Evolutionary conservation across 2,888 invertebrate species (phyloP).

Genomic region (Athalia cordata): DNA sequence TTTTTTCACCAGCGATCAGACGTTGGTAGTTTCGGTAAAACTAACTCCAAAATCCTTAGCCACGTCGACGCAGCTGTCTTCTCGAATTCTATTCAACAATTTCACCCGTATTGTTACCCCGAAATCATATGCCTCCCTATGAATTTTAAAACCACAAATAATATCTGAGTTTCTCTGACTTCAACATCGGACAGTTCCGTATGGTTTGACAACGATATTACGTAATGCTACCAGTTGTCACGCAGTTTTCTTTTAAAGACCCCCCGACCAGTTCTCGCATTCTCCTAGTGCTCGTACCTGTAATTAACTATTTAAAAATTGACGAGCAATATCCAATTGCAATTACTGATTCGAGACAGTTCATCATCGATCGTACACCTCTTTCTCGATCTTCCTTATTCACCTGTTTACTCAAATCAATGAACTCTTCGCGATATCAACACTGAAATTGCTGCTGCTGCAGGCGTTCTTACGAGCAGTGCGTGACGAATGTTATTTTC

Average conservation of each 20-base stretch:
- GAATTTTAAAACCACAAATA: background rate
- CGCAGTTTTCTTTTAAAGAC: conserved; percentile 37
- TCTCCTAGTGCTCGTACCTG: conserved; percentile 5
- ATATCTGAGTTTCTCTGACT: background rate
- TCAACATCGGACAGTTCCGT: conserved; percentile 48
- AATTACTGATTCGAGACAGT: too few relatives aligned
- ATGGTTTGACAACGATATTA: conserved; percentile 68
- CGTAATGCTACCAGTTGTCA: conserved; percentile 61
- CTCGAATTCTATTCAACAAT: background rate
- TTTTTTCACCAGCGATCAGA: conserved; percentile 51
- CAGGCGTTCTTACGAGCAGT: too few relatives aligned
- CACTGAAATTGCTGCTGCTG: too few relatives aligned
- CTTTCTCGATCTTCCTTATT: too few relatives aligned
- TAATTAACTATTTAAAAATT: background rate
- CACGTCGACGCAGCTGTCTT: conserved; percentile 55
- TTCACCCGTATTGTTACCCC: background rate
- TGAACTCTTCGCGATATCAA: too few relatives aligned
- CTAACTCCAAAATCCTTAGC: conserved; percentile 38
- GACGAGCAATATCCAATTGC: too few relatives aligned
- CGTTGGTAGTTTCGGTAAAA: background rate
- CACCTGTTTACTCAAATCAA: too few relatives aligned
- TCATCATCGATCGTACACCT: too few relatives aligned
- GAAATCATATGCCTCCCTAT: background rate
- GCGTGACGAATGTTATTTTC: too few relatives aligned
- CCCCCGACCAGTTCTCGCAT: conserved; percentile 2